phyloP scores from a whole-genome alignment of 2,888 invertebrate genomes.

The Stenoptilia bipunctidactyla region DNA sequence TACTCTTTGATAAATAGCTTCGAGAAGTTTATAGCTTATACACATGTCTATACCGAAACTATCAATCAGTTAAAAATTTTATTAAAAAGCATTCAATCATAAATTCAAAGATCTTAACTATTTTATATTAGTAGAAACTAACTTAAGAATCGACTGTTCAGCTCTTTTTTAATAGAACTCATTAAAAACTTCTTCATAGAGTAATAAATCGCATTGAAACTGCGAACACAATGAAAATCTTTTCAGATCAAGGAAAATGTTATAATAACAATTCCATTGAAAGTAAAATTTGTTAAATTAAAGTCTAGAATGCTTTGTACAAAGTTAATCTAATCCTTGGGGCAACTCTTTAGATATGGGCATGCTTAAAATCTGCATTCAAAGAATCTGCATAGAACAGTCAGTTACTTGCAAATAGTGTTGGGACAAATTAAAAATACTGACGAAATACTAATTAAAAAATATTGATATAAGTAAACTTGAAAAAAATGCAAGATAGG shows the following conservation, averaged over 20 bases:
- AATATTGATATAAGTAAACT: too few relatives aligned
- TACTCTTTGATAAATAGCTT: too few relatives aligned
- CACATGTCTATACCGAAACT: too few relatives aligned
- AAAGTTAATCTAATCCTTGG: slow-evolving; percentile 36
- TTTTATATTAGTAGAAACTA: too few relatives aligned
- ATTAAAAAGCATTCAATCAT: too few relatives aligned
- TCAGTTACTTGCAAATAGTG: slow-evolving; percentile 29
- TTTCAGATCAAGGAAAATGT: background rate
- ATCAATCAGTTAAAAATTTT: too few relatives aligned
- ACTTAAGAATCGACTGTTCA: background rate
- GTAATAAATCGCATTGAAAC: slow-evolving; percentile 15
- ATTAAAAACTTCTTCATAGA: slow-evolving; percentile 2
- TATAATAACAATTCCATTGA: slow-evolving; percentile 20
- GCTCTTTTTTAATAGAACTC: slow-evolving; percentile 1
- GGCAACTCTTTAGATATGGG: slow-evolving; percentile 44
- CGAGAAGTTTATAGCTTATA: too few relatives aligned
- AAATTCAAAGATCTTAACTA: too few relatives aligned
- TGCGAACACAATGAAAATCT: slow-evolving; percentile 11
- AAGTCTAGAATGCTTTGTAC: slow-evolving; percentile 29
- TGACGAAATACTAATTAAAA: too few relatives aligned
- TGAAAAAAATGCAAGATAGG: too few relatives aligned
- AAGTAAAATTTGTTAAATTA: slow-evolving; percentile 43
- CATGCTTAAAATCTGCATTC: slow-evolving; percentile 54
- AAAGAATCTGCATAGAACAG: slow-evolving; percentile 32
- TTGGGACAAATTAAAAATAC: too few relatives aligned